Evolutionary conservation across 1,140 invertebrate genomes (phyloP).

Genomic region (Zaprionus gabonicus): DNA sequence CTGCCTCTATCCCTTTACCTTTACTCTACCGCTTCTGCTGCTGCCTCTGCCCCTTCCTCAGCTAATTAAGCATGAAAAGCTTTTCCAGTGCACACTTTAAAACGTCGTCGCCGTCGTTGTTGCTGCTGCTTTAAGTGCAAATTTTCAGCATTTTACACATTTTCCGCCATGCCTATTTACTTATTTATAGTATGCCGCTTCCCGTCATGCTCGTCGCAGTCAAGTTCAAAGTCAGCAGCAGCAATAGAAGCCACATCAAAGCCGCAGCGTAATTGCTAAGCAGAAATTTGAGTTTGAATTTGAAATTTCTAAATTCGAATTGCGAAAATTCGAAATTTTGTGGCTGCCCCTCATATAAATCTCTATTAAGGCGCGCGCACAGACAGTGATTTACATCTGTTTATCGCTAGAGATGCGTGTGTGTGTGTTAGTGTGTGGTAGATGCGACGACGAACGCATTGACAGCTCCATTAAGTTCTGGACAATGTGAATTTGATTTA

Average conservation of each 20-base stretch:
- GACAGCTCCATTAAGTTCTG: slow-evolving; percentile 19
- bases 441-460: neutral
- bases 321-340: slow-evolving; percentile 40
- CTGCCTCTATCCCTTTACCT: too few species aligned
- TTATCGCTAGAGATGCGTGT: neutral
- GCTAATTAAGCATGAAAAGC: neutral
- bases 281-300: slow-evolving; percentile 56
- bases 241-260: slow-evolving; percentile 67
- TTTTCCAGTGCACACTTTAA: neutral
- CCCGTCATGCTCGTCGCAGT: slow-evolving; percentile 5
- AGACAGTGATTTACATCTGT: slow-evolving; percentile 4
- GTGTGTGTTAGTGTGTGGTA: neutral
- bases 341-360: slow-evolving; percentile 17
- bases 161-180: slow-evolving; percentile 49
- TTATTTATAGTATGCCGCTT: slow-evolving; percentile 36
- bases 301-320: slow-evolving; percentile 43
- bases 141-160: slow-evolving; percentile 52
- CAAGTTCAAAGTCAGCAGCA: slow-evolving; percentile 58
- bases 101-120: neutral
- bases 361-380: slow-evolving; percentile 7
- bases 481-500: slow-evolving; percentile 13
- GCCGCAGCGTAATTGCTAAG: slow-evolving; percentile 61
- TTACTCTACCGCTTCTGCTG: neutral
- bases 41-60: neutral
- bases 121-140: slow-evolving; percentile 28